phyloP scores from a whole-genome alignment of 2,797 vertebrate species.

The Erethizon dorsatum region DNA sequence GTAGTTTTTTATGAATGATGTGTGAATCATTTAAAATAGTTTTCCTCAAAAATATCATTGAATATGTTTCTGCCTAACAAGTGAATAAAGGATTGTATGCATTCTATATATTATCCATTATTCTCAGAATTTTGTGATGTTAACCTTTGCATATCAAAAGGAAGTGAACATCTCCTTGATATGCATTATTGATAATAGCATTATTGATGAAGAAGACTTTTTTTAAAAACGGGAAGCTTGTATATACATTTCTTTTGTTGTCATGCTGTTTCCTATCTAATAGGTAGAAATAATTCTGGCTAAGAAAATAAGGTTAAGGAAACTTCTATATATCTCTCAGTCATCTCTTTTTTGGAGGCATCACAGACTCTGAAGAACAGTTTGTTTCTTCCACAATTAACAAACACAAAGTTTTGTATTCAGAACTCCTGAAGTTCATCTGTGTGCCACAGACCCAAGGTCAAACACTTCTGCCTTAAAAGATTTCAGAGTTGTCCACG shows the following conservation, averaged over 20 bases:
- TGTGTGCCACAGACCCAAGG: not conserved
- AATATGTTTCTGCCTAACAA: slow-evolving; percentile 34
- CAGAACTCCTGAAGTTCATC: not conserved
- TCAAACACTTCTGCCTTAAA: not conserved
- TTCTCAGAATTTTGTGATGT: slow-evolving; percentile 29
- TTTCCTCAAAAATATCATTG: slow-evolving; percentile 1
- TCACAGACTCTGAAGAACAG: not conserved
- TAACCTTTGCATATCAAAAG: not conserved
- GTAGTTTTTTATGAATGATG: slow-evolving; percentile 25
- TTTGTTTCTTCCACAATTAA: not conserved
- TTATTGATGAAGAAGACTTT: not conserved
- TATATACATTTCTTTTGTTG: not conserved
- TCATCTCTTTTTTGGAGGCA: not conserved
- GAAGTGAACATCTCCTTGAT: not conserved
- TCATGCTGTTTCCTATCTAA: not conserved
- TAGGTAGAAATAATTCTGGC: not conserved
- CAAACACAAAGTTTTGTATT: slow-evolving; percentile 29
- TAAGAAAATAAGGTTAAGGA: not conserved
- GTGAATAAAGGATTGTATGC: not conserved
- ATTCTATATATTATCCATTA: not conserved
- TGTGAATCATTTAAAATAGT: not conserved
- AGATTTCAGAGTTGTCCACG: not conserved
- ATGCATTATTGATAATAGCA: not conserved
- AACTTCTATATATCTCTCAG: not conserved
- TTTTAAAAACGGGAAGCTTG: not conserved